Evolutionary conservation across 2,113 vertebrate genomes (phyloP).

Genomic region (Pipra filicauda): DNA sequence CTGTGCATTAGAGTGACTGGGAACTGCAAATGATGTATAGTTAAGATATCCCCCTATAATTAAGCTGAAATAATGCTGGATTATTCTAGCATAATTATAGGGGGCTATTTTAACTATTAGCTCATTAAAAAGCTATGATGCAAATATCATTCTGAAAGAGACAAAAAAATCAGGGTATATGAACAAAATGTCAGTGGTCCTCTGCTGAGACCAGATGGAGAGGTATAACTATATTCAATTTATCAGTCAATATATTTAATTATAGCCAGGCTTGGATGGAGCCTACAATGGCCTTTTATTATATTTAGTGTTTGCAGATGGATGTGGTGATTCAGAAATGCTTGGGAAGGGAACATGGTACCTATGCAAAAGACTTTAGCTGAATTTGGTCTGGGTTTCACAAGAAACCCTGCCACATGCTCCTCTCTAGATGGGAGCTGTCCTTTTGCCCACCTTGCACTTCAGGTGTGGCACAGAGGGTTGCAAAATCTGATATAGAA

Average conservation of each 20-base stretch:
- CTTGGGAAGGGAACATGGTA: neutral
- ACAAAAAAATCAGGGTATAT: neutral
- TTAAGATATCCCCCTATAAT: constrained; percentile 68
- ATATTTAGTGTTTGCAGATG: constrained; percentile 21
- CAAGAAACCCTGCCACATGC: neutral
- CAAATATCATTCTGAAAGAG: constrained; percentile 53
- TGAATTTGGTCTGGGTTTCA: neutral
- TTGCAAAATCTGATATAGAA: neutral
- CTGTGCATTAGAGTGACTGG: constrained; percentile 64
- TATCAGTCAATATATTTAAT: constrained; percentile 57
- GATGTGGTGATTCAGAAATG: neutral
- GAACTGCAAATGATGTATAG: constrained; percentile 70
- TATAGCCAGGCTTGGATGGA: constrained; percentile 34
- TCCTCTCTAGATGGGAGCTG: neutral
- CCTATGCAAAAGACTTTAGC: neutral
- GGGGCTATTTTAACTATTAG: constrained; percentile 73
- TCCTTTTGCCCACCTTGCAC: neutral
- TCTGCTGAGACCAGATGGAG: constrained; percentile 54
- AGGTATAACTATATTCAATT: constrained; percentile 47
- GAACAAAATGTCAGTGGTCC: constrained; percentile 48
- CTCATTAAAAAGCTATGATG: constrained; percentile 72
- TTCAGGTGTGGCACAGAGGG: neutral
- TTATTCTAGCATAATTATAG: constrained; percentile 71
- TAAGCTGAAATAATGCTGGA: constrained; percentile 67
- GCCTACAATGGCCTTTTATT: constrained; percentile 23